These are phyloP conservation scores for Falco biarmicus DNA, from an alignment of 2,797 vertebrate species.

Conservation along the genomic window DNA sequence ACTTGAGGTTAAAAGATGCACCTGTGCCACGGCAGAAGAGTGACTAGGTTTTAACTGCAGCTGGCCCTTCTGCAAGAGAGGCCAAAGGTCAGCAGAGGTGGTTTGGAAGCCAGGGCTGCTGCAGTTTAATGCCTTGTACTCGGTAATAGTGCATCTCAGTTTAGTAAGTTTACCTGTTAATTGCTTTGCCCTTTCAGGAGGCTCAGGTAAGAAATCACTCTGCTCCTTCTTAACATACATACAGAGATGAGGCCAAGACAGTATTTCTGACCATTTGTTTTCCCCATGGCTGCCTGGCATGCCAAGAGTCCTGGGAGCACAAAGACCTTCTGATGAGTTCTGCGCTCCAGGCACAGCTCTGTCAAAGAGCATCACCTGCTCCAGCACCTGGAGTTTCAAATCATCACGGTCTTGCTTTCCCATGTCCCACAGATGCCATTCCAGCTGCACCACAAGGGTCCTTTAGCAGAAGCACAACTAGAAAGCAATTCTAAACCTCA, in stretches of 20 bases:
- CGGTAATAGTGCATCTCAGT: background rate
- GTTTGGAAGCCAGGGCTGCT: conserved; percentile 7
- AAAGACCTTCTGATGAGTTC: background rate
- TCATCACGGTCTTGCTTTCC: background rate
- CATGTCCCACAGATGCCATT: background rate
- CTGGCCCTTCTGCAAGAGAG: background rate
- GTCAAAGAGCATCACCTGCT: background rate
- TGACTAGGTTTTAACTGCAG: background rate
- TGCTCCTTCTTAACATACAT: background rate
- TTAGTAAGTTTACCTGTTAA: background rate
- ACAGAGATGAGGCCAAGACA: conserved; percentile 13
- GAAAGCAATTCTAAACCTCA: conserved; percentile 80
- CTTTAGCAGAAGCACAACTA: conserved; percentile 77
- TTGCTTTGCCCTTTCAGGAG: conserved; percentile 31
- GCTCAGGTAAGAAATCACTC: conserved; percentile 28
- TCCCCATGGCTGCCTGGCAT: background rate
- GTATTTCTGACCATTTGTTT: background rate
- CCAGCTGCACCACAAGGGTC: conserved; percentile 49
- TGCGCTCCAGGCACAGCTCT: background rate
- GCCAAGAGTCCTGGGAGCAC: background rate
- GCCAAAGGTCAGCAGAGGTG: background rate
- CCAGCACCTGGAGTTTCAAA: background rate
- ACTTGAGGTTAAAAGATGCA: background rate
- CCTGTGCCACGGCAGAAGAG: background rate
- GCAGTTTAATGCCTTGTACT: conserved; percentile 35